phyloP scores from a whole-genome alignment of 1,140 invertebrate species.

The Drosophila gunungcola region DNA sequence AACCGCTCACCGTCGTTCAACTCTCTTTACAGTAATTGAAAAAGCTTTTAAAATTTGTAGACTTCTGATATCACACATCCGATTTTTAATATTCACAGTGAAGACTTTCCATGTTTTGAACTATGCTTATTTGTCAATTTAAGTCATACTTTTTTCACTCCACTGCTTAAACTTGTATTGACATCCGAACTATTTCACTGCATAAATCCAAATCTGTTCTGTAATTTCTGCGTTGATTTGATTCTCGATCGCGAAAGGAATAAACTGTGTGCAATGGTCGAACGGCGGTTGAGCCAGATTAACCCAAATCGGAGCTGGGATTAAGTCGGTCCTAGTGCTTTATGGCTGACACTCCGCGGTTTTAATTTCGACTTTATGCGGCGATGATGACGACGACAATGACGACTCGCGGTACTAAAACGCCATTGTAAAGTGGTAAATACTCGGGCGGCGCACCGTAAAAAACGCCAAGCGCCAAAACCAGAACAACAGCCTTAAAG shows the following conservation, averaged over 20 bases:
- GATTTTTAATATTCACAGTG: not conserved
- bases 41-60: not conserved
- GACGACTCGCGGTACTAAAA: conserved; percentile 82
- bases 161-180: conserved; percentile 1
- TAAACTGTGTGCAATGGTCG: conserved; percentile 17
- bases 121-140: not conserved
- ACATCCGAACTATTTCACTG: conserved; percentile 2
- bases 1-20: conserved; percentile 8
- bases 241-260: conserved; percentile 19
- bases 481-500: conserved; percentile 78
- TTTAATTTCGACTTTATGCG: conserved; percentile 84
- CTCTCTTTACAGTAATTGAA: not conserved
- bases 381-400: conserved; percentile 83
- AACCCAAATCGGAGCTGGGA: conserved; percentile 46
- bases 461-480: conserved; percentile 82
- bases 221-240: conserved; percentile 7
- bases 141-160: conserved; percentile 6
- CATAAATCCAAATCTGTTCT: conserved; percentile 6
- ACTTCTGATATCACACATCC: not conserved
- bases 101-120: conserved; percentile 41
- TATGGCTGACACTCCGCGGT: conserved; percentile 80
- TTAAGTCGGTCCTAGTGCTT: conserved; percentile 68
- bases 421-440: conserved; percentile 83
- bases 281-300: conserved; percentile 54
- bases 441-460: conserved; percentile 82